Evolutionary conservation across 2,888 invertebrate genomes (phyloP), one percentile per base, ranked within the genome.

Genomic region (Fragum sueziense): DNA sequence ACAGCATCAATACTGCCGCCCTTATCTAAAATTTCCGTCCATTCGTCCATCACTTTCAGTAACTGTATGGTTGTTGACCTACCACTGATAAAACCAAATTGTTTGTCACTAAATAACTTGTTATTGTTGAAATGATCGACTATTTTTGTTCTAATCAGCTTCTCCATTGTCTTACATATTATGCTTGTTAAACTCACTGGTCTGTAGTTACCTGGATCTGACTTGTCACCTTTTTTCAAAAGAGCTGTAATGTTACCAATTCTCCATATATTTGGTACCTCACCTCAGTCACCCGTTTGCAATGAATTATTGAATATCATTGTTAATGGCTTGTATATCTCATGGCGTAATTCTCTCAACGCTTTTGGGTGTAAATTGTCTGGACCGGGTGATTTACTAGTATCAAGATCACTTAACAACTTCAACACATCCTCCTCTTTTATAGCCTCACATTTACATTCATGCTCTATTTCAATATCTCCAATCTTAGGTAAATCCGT

Each of bases 101-200:
- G 72, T 29, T 77, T 77, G n/a, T 72, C 47, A 34, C 68, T 72
- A 34, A 77, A 77, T 31, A 77, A 20, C 11, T 72, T 68, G 25
- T 72, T 59, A 20, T 34, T 59, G 6, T 51, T 57, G 34, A 72
- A 57, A 31, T 77, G 76, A n/a, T 68, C 29, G 22, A 77, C 69
- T 2, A 72, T 59, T 27, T 33, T 54, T 41, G 27, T 20, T 37
- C 68, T 34, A 11, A 72, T 65, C 37, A 68, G 25, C 59, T 72
- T 72, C 47, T 78, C 74, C 33, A 75, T 47, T 22, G 59, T 6
- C 34, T 70, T 70, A 57, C 75, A 70, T 22, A 75, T 20, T 37
- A 69, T 47, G 17, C 59, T 59, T 20, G 74, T 74, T 20, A 54
- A 41, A 37, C 70, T 65, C 7, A 78, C 70, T 37, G 74, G 78